Percentiles rank a stretch among this genome's conserved stretches.
These are phyloP conservation scores for Drosophila leonis DNA, from an alignment of 2,888 invertebrate genomes.

Conservation along the genomic window DNA sequence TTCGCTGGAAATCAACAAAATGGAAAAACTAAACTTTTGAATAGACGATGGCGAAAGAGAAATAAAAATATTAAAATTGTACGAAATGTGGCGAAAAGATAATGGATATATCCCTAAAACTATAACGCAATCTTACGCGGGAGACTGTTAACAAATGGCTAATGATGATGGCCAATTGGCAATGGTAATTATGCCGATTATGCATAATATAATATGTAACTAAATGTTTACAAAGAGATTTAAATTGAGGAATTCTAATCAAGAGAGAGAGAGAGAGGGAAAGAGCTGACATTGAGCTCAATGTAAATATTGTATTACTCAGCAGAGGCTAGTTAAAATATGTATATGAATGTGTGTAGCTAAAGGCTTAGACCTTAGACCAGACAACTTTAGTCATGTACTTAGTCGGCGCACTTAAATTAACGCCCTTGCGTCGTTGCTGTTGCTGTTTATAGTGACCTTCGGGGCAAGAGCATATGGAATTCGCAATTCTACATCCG, in stretches of 20 bases:
- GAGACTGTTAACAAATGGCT: background rate
- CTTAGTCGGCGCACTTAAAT: background rate
- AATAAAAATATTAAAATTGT: conserved; percentile 17
- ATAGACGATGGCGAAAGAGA: conserved; percentile 24
- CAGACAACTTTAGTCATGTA: background rate
- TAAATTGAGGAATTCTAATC: background rate
- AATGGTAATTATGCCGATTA: background rate
- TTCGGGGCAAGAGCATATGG: background rate
- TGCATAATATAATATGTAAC: background rate
- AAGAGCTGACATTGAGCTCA: background rate
- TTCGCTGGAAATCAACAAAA: conserved; percentile 40
- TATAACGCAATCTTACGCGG: background rate
- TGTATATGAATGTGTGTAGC: background rate
- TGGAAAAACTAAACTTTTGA: conserved; percentile 37
- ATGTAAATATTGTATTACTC: background rate
- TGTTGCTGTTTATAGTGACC: background rate
- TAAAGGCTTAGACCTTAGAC: background rate
- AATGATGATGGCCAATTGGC: conserved; percentile 8
- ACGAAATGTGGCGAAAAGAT: conserved; percentile 16
- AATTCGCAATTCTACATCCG: background rate
- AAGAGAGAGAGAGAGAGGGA: background rate
- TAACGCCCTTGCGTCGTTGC: no score
- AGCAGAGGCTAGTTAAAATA: background rate
- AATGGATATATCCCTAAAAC: conserved; percentile 5
- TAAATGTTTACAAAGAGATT: background rate